Conservation (phyloP, 1,140 invertebrate species). For the Carposina sasakii region DNA sequence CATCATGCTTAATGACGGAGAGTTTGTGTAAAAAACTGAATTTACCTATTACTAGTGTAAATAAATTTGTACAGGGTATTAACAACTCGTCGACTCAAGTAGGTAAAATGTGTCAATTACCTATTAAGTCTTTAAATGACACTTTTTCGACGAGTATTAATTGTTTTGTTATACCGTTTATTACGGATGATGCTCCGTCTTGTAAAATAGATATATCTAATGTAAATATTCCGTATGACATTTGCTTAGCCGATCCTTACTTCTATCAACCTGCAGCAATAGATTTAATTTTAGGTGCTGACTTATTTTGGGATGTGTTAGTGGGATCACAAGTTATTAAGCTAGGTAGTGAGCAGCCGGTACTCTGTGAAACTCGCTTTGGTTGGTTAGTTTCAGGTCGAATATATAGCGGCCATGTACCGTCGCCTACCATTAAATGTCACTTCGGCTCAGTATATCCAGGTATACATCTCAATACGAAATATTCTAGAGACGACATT, state of each 20-base stretch:
- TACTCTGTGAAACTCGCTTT: neutral
- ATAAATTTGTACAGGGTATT: neutral
- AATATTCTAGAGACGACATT: slow-evolving; percentile 10
- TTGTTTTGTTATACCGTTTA: slow-evolving; percentile 5
- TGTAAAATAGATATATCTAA: neutral
- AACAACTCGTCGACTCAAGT: neutral
- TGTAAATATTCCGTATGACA: neutral
- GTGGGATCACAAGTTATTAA: neutral
- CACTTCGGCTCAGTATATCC: neutral
- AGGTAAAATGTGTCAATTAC: neutral
- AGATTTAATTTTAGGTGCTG: slow-evolving; percentile 4
- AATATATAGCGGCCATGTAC: neutral
- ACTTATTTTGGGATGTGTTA: slow-evolving; percentile 11
- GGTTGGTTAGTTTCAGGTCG: slow-evolving; percentile 11
- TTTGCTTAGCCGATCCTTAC: slow-evolving; percentile 6
- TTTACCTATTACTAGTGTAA: neutral
- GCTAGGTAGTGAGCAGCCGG: slow-evolving; percentile 1
- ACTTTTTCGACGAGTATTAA: neutral
- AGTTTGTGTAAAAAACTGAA: neutral
- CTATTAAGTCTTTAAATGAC: neutral
- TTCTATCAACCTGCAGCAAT: slow-evolving; percentile 1
- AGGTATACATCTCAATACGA: neutral
- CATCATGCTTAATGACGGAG: slow-evolving; percentile 5
- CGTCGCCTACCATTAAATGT: neutral
- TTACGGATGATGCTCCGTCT: neutral